These are phyloP conservation scores for Bombus cullumanus DNA, from an alignment of 1,140 invertebrate species.

Conservation along the genomic window DNA sequence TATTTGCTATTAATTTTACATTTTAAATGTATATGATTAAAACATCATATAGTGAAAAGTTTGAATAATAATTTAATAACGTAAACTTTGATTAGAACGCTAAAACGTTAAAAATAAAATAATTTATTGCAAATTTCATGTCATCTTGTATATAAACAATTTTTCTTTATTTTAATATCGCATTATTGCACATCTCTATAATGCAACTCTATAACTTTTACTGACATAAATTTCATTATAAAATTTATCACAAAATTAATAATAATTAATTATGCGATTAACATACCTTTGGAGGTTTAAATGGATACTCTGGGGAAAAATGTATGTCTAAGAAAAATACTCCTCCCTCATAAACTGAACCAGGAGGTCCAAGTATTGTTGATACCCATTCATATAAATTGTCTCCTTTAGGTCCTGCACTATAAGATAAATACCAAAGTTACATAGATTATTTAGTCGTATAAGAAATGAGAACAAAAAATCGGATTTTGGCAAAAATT, in stretches of 20 bases:
- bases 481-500: background rate
- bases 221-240: too few relatives aligned
- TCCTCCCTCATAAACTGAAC: constrained; percentile 96
- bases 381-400: constrained; percentile 99
- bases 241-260: background rate
- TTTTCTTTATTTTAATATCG: too few relatives aligned
- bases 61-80: too few relatives aligned
- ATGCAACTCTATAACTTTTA: too few relatives aligned
- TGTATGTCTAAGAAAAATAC: constrained; percentile 98
- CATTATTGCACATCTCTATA: too few relatives aligned
- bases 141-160: background rate
- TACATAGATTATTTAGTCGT: constrained; percentile 13
- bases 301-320: constrained; percentile 98
- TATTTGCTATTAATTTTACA: background rate
- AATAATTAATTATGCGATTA: constrained; percentile 2
- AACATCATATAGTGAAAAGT: too few relatives aligned
- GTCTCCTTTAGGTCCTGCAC: constrained; percentile 98
- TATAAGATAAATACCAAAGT: constrained; percentile 75
- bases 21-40: too few relatives aligned
- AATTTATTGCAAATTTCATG: constrained; percentile 15
- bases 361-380: constrained; percentile 96
- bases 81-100: too few relatives aligned
- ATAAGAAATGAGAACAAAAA: background rate
- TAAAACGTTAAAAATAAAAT: background rate
- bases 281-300: constrained; percentile 96